A percentile compares a stretch with the other conserved stretches of the same genome.
These are phyloP conservation scores for Halocynthia roretzi DNA, from an alignment of 23 tunicate genomes.

Conservation along the genomic window DNA sequence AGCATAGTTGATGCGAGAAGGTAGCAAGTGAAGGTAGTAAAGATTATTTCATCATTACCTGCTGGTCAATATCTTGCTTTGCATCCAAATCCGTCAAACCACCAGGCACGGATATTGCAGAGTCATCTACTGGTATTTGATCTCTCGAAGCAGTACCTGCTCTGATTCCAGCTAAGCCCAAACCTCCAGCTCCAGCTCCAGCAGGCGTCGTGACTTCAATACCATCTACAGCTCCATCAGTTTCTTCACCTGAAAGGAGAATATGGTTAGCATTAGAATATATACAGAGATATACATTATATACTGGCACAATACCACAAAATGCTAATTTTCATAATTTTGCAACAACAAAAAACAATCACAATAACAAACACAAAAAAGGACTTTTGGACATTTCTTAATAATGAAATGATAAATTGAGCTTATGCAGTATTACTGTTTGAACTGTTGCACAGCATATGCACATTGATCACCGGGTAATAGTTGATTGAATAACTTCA, in stretches of 20 bases:
- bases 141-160: conserved; percentile 14
- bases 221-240: conserved; percentile 30
- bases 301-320: not conserved
- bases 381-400: no score
- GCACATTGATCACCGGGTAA: no score
- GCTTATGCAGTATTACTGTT: no score
- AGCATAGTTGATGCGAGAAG: no score
- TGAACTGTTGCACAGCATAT: no score
- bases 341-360: not conserved
- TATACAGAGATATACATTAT: not conserved
- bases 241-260: conserved; percentile 2
- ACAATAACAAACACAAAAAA: no score
- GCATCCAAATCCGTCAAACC: not conserved
- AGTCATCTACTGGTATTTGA: conserved; percentile 12
- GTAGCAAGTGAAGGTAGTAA: no score
- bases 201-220: conserved; percentile 25
- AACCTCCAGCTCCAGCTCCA: conserved; percentile 17
- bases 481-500: no score
- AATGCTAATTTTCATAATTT: not conserved
- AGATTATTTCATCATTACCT: not conserved
- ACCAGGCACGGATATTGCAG: conserved; percentile 12
- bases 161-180: not conserved
- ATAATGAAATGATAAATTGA: no score
- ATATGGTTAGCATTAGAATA: not conserved
- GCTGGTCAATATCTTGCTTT: not conserved